Evolutionary conservation across 2,113 vertebrate genomes (phyloP).

Genomic region (Zosterops lateralis): DNA sequence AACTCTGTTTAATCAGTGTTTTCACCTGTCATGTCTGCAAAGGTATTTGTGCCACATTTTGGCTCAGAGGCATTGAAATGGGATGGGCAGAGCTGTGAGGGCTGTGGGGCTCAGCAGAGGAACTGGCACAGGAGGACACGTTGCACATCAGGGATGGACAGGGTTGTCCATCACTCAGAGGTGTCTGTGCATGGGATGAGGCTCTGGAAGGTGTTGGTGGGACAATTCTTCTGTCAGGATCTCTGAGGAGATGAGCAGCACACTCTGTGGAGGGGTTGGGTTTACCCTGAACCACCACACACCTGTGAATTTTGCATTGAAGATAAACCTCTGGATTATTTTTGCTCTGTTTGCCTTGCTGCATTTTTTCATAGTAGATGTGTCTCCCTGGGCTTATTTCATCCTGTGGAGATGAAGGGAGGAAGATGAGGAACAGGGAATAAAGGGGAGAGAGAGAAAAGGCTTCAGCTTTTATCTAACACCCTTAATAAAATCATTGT

Average conservation of each 20-base stretch:
- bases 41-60: background rate
- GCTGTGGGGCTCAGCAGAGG: background rate
- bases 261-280: background rate
- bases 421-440: background rate
- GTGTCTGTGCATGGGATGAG: rapidly evolving
- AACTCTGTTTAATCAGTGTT: background rate
- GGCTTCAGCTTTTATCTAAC: background rate
- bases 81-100: background rate
- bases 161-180: background rate
- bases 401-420: background rate
- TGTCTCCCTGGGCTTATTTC: background rate
- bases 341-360: background rate
- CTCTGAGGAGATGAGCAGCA: background rate
- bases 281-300: background rate
- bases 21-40: background rate
- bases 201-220: background rate
- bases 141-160: background rate
- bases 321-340: background rate
- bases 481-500: background rate
- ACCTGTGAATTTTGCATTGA: background rate
- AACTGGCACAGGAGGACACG: background rate
- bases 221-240: background rate
- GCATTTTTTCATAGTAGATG: rapidly evolving
- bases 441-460: background rate
- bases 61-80: background rate